Evolutionary conservation across 2,113 vertebrate genomes (phyloP), one percentile per base, ranked within the genome.

Genomic region (Pelobates fuscus): DNA sequence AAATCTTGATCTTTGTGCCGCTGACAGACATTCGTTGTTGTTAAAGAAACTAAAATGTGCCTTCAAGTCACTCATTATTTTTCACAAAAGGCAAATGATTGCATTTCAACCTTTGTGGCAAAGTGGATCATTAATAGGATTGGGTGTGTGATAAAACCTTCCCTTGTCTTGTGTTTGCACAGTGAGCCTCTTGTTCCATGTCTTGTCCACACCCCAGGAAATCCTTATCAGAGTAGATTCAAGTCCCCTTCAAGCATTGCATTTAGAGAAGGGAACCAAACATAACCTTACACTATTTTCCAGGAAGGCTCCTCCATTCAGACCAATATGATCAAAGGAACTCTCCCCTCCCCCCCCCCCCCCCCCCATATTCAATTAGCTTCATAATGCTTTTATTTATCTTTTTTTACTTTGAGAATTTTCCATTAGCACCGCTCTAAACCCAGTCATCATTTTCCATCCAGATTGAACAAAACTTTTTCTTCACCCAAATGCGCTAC

Each of bases 191-290:
- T 61, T 71, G 69, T 73, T 73, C 62, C 64, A 54, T 54, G 70
- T 20, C 15, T 12, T 55, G 44, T 64, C 70, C 60, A 63, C 60
- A 52, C 70, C 70, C 70, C 43, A 55, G 60, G 44, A 64, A 73
- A 73, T 64, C 70, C 70, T 73, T 73, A 73, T 73, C 70, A 44
- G 60, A 72, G 15, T 26, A 54, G 44, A 64, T 60, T 60, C 58
- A 15, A 26, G 25, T 73, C 59, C 37, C 27, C 27, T 49, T 62
- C 46, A 44, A 63, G 29, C 60, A 64, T 73, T 73, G 60, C 59
- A 72, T 63, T 72, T 49, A 54, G 44, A 26, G 46, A 46, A 64
- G 46, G 20, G 60, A 41, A 55, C 60, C 70, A 73, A 73, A 73
- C 70, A 73, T 64, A 64, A 64, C 60, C 60, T 73, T 54, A 73